Base-by-base conservation (phyloP, 1,140 invertebrate genomes). In the Brachionus rotundiformis region DNA sequence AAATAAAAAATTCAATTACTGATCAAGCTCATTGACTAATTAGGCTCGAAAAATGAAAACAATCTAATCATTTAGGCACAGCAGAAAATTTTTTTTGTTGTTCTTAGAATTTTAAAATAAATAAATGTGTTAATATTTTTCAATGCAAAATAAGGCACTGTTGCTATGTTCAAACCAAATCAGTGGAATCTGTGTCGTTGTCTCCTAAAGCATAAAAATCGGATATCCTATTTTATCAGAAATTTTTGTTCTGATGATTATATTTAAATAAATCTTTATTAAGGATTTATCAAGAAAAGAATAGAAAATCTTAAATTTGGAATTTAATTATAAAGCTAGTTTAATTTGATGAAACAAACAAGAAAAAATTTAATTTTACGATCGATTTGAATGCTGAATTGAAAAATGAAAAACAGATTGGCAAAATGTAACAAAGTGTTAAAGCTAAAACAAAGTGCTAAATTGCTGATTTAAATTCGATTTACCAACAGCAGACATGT, bases 351-450 rank as follows among this genome's bases (percentile, higher is more conserved):
- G 16, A 49, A 49, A 49, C 13, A 49, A 16, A 36, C 8, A 36
- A 36, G 8, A 36, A 5, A 36, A 49, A 49, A 49, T 1, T 54
- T 54, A 54, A 19, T 54, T 54, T 19, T 54, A 7, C 47, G 19
- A 54, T 54, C 47, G 8, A 54, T 54, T 54, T 54, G 19, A 54
- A 54, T 54, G 47, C 23, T 54, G 23, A 54, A 54, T 23, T 54
- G 47, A 54, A 54, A 54, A 54, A 54, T 54, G 19, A 54, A 54
- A 54, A 54, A 54, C 47, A 54, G 19, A 54, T 54, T 54, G 3
- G n/a, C 47, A 54, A 19, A n/a, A 54, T n/a, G n/a, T n/a, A 19
- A 23, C 5, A 54, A 19, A 19, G 47, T n/a, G 23, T 54, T 10
- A 19, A 54, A 54, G n/a, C 19, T 19, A 19, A 54, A 54, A 54